A percentile compares a stretch with the other conserved stretches of the same genome.
phyloP scores from a whole-genome alignment of 2,113 vertebrate genomes.

The Anarrhichthys ocellatus region DNA sequence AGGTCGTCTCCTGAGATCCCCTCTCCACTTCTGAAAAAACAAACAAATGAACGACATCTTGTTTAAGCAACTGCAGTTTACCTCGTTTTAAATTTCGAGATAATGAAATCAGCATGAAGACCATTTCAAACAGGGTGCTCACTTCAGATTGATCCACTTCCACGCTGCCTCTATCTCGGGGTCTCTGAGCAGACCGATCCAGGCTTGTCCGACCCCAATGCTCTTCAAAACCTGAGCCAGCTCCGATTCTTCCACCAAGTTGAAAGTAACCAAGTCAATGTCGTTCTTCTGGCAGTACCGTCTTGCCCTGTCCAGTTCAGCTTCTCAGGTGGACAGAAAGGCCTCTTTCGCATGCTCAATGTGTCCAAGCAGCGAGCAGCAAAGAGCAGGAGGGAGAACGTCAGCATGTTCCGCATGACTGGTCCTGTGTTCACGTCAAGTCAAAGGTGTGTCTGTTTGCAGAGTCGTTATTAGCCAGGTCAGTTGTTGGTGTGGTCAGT shows the following conservation, averaged over 20 bases:
- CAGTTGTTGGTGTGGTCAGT: not conserved
- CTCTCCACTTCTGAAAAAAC: slow-evolving; percentile 42
- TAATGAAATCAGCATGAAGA: not conserved
- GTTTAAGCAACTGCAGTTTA: not conserved
- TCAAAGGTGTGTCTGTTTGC: not conserved
- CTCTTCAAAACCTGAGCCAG: accelerated
- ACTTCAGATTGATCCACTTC: slow-evolving; percentile 49
- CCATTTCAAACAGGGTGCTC: not conserved
- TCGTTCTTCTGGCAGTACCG: not conserved
- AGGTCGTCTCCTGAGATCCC: slow-evolving; percentile 10
- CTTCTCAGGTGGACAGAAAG: accelerated
- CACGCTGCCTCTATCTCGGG: not conserved
- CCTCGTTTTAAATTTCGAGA: not conserved
- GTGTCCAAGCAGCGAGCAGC: slow-evolving; percentile 8
- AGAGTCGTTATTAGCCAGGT: no score
- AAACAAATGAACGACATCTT: not conserved
- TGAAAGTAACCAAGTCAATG: slow-evolving; percentile 11
- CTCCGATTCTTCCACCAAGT: accelerated
- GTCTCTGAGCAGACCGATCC: slow-evolving; percentile 54
- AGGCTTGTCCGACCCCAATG: not conserved
- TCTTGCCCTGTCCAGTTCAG: slow-evolving; percentile 29
- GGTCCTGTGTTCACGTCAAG: not conserved
- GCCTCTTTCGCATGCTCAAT: accelerated
- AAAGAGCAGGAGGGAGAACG: slow-evolving; percentile 1
- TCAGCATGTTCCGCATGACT: slow-evolving; percentile 33